Percentiles rank a stretch among this genome's conserved stretches.
These are phyloP conservation scores for Sogatella furcifera DNA, from an alignment of 1,140 invertebrate genomes.

Conservation along the genomic window DNA sequence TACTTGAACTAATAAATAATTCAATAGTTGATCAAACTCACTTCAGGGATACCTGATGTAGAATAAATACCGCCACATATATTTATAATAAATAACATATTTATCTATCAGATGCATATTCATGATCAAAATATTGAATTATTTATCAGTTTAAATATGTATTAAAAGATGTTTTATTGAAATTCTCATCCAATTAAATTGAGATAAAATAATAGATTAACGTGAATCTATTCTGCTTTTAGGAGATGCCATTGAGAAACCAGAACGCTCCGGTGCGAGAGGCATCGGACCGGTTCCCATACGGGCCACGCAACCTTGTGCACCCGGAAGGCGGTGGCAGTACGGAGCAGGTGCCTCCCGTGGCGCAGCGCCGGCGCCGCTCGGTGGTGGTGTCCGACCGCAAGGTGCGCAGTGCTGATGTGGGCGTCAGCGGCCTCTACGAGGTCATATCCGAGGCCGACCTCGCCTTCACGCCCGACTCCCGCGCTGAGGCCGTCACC, in stretches of 20 bases:
- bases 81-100: no score
- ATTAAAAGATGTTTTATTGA: no score
- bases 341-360: slow-evolving; percentile 22
- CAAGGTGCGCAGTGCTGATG: slow-evolving; percentile 65
- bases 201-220: no score
- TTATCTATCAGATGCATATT: no score
- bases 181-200: no score
- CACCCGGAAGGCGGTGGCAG: slow-evolving; percentile 30
- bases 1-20: no score
- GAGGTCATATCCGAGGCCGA: slow-evolving; percentile 89
- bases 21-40: no score
- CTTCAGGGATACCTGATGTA: no score
- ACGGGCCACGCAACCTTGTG: slow-evolving; percentile 63
- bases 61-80: no score
- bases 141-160: no score
- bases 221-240: background rate
- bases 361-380: slow-evolving; percentile 39
- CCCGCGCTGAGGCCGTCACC: slow-evolving; percentile 64
- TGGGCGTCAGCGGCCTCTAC: slow-evolving; percentile 75
- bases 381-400: slow-evolving; percentile 57
- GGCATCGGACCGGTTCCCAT: slow-evolving; percentile 56
- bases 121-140: no score
- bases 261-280: background rate
- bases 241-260: slow-evolving; percentile 3
- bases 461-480: slow-evolving; percentile 77